These are phyloP conservation scores for Nannoperca australis DNA, from an alignment of 2,797 vertebrate genomes.

Conservation along the genomic window DNA sequence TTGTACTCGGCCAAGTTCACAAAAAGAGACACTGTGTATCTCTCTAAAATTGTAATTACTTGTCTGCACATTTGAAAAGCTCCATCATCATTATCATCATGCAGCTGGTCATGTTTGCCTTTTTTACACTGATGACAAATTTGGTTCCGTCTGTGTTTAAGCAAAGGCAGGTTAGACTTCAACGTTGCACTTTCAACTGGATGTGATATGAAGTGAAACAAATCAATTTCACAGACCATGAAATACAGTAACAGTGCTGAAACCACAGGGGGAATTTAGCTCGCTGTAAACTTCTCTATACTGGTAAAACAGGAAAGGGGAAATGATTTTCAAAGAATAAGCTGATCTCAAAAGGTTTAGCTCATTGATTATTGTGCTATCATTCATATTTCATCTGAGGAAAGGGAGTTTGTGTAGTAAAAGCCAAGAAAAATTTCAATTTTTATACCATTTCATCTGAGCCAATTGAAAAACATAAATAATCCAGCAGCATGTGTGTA, in stretches of 20 bases:
- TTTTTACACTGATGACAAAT: slow-evolving; percentile 59
- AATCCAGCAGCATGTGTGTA: slow-evolving; percentile 20
- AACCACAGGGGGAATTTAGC: slow-evolving; percentile 82
- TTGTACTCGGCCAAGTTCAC: slow-evolving; percentile 69
- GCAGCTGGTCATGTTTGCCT: slow-evolving; percentile 59
- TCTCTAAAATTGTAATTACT: slow-evolving; percentile 74
- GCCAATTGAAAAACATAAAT: slow-evolving; percentile 42
- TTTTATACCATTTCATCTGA: slow-evolving; percentile 49
- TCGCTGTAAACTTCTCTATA: slow-evolving; percentile 73
- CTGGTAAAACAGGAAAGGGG: slow-evolving; percentile 71
- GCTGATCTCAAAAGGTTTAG: slow-evolving; percentile 61
- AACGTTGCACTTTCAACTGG: slow-evolving; percentile 76
- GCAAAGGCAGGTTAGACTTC: slow-evolving; percentile 75
- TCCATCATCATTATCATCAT: slow-evolving; percentile 65
- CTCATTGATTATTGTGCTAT: slow-evolving; percentile 66
- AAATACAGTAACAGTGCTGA: slow-evolving; percentile 82
- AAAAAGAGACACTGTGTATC: slow-evolving; percentile 59
- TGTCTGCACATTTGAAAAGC: slow-evolving; percentile 68
- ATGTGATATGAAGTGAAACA: slow-evolving; percentile 84
- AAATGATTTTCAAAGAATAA: slow-evolving; percentile 70
- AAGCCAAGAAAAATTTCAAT: slow-evolving; percentile 48
- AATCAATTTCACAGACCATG: slow-evolving; percentile 85
- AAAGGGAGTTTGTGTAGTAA: slow-evolving; percentile 43
- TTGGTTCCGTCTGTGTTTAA: slow-evolving; percentile 77
- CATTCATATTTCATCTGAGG: slow-evolving; percentile 59